Evolutionary conservation across 2,113 vertebrate genomes (phyloP).

Genomic region (Dunckerocampus dactyliophorus): DNA sequence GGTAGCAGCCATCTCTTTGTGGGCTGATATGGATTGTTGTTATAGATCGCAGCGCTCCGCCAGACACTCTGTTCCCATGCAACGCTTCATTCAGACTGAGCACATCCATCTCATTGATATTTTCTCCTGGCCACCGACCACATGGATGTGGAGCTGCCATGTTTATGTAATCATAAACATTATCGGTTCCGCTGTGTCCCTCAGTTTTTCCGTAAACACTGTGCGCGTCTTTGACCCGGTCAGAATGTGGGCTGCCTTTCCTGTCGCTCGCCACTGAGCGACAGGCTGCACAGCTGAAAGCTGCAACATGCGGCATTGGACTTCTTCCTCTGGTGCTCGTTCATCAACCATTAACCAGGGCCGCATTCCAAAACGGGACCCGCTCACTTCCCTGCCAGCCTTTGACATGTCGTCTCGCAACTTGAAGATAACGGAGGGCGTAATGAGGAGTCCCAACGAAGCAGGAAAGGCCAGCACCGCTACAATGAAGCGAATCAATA

Average conservation of each 20-base stretch:
- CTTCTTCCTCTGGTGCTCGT: constrained; percentile 23
- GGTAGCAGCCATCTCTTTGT: not conserved
- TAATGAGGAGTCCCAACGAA: constrained; percentile 29
- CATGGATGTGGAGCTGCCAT: constrained; percentile 22
- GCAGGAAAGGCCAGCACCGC: constrained; percentile 36
- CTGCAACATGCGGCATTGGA: constrained; percentile 18
- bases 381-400: constrained; percentile 8
- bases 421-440: constrained; percentile 13
- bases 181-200: not conserved
- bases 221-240: constrained; percentile 7
- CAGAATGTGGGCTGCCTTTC: constrained; percentile 6
- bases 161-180: constrained; percentile 21
- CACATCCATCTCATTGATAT: constrained; percentile 45
- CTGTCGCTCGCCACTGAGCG: constrained; percentile 9
- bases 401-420: not conserved
- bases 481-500: constrained; percentile 51
- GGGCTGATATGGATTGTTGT: constrained; percentile 27
- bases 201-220: constrained; percentile 10
- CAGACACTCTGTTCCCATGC: constrained; percentile 38
- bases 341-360: constrained; percentile 28
- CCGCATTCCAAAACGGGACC: constrained; percentile 1
- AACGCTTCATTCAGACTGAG: constrained; percentile 15
- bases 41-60: constrained; percentile 37
- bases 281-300: constrained; percentile 31
- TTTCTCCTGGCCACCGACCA: constrained; percentile 44